These are phyloP conservation scores for Nephila pilipes DNA, from an alignment of 1,140 invertebrate species.

Conservation along the genomic window DNA sequence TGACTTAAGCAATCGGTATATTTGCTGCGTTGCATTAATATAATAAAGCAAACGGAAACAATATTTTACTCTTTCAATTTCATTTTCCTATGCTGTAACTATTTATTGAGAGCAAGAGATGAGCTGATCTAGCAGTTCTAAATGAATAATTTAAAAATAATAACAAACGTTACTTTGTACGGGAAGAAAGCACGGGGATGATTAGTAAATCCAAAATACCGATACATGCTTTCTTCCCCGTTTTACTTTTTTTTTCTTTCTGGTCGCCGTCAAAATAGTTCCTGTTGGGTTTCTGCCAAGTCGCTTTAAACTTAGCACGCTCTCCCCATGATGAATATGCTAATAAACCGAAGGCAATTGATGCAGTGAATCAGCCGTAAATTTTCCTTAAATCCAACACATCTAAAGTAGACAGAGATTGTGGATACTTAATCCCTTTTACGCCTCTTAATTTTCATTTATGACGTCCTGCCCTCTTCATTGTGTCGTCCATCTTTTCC, in stretches of 20 bases:
- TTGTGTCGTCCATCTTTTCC: slow-evolving; percentile 14
- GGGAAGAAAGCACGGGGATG: neutral
- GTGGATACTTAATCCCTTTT: slow-evolving; percentile 22
- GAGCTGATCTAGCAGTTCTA: neutral
- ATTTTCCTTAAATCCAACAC: slow-evolving; percentile 30
- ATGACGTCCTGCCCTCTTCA: neutral
- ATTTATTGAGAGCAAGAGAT: neutral
- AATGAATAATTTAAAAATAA: neutral
- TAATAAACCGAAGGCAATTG: slow-evolving; percentile 43
- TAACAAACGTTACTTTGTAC: neutral
- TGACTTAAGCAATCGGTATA: too few species aligned
- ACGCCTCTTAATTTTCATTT: slow-evolving; percentile 38
- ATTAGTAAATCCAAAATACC: slow-evolving; percentile 11
- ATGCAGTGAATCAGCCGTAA: slow-evolving; percentile 10
- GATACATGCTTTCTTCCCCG: neutral
- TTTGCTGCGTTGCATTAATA: too few species aligned
- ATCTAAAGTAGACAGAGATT: slow-evolving; percentile 32
- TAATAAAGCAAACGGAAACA: neutral
- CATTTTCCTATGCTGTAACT: neutral
- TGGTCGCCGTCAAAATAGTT: slow-evolving; percentile 46
- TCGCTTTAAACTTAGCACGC: slow-evolving; percentile 40
- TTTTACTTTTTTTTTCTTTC: neutral
- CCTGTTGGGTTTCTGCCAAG: slow-evolving; percentile 39
- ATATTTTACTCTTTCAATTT: neutral
- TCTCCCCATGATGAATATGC: slow-evolving; percentile 35